A percentile compares a stretch with the other conserved stretches of the same genome.
These are phyloP conservation scores for Altica lythri DNA, from an alignment of 2,888 invertebrate genomes.

Conservation along the genomic window DNA sequence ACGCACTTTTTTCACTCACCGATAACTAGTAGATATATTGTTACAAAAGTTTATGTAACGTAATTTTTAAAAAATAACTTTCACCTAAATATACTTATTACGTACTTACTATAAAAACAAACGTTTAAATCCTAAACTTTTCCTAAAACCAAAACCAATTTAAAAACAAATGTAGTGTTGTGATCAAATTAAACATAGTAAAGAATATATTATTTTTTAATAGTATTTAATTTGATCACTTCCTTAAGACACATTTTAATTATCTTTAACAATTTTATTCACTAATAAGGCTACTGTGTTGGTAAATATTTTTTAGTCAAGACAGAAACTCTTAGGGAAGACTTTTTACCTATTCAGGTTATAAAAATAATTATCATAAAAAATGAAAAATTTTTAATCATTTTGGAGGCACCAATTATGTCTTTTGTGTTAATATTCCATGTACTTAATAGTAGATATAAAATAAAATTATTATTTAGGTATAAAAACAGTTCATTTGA, in stretches of 20 bases:
- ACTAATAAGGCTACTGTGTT: conserved; percentile 11
- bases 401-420: background rate
- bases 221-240: background rate
- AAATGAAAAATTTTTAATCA: too few relatives aligned
- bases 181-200: background rate
- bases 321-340: conserved; percentile 8
- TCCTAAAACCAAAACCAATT: conserved; percentile 20
- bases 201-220: background rate
- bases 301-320: background rate
- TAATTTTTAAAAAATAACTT: conserved; percentile 3
- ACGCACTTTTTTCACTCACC: conserved; percentile 9
- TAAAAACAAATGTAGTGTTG: background rate
- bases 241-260: conserved; percentile 14
- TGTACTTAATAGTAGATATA: too few relatives aligned
- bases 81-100: conserved; percentile 11
- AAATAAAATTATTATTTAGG: too few relatives aligned
- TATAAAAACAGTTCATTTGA: too few relatives aligned
- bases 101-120: conserved; percentile 16
- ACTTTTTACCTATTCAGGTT: background rate
- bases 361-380: background rate
- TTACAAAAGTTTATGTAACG: conserved; percentile 17
- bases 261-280: conserved; percentile 3
- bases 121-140: conserved; percentile 12
- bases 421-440: too few relatives aligned
- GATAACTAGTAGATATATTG: conserved; percentile 16